Evolutionary conservation across 1,140 invertebrate genomes (phyloP), one percentile per base, ranked within the genome.

Genomic region (Lepidurus packardi): DNA sequence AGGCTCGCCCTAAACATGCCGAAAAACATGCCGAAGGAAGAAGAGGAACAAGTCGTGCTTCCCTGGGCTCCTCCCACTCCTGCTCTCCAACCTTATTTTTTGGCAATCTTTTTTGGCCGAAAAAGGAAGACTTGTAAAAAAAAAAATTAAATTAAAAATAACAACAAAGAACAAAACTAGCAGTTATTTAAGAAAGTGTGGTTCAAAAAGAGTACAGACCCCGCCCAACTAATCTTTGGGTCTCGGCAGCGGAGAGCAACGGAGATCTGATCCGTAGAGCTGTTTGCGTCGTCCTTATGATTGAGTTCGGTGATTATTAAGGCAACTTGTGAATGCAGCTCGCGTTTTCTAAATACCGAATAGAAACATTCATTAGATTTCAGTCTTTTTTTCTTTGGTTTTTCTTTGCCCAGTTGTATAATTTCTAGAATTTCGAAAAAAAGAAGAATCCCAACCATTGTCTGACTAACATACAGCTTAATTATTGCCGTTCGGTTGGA

Each of bases 101-200:
- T 65, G 34, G 53, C 53, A 4, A 65, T n/a, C 53, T 65, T 21
- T 65, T 65, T 21, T 3, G 4, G 34, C 34, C 34, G 3, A 34
- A 65, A 16, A 13, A 21, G 21, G 21, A 65, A n/a, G 8, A 65
- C 13, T 65, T n/a, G 16, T 65, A 21, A n/a, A n/a, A 0, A 16
- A 21, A 21, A 65, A 21, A 65, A 65, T 9, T 1, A 47, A 11
- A 65, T n/a, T n/a, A 21, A 65, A 65, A 21, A 16, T 4, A 3
- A 34, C 34, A 21, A 65, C 8, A 21, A 13, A 21, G 21, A 65
- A 7, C 13, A 21, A 21, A 65, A 65, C 16, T 65, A 21, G 53
- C 53, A 65, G 53, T 65, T 65, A 65, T 65, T 65, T 65, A 65
- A 65, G 16, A 65, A 65, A 65, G 53, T 65, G 53, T 65, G 53